These are phyloP conservation scores for Crypturellus tataupa DNA, from an alignment of 2,797 vertebrate species.

Conservation along the genomic window DNA sequence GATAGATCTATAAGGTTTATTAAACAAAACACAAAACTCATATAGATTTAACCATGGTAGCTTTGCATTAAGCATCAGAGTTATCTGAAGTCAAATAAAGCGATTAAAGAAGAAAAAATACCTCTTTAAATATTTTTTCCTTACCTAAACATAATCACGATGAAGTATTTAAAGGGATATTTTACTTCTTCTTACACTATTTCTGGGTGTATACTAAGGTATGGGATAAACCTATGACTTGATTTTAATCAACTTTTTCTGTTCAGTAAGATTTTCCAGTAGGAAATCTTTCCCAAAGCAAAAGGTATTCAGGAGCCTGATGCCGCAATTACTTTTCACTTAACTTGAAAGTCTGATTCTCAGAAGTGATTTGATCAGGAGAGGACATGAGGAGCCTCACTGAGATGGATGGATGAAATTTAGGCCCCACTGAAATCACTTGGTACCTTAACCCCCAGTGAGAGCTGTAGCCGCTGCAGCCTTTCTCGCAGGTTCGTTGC, in stretches of 20 bases:
- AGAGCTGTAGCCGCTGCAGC: background rate
- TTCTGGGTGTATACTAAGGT: background rate
- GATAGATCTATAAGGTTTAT: background rate
- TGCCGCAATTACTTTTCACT: background rate
- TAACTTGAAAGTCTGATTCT: background rate
- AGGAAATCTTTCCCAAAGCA: background rate
- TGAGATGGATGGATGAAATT: background rate
- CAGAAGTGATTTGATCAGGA: rapidly evolving
- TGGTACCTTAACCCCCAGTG: background rate
- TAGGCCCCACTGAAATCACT: background rate
- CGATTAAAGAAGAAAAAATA: background rate
- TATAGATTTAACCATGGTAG: background rate
- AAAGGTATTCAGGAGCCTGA: background rate
- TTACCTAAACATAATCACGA: background rate
- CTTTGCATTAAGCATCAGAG: background rate
- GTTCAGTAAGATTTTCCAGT: background rate
- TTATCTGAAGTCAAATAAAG: background rate
- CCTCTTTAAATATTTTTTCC: background rate
- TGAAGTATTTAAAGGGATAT: background rate
- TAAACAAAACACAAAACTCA: background rate
- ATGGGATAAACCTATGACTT: background rate
- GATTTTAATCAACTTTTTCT: background rate
- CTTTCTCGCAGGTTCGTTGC: background rate
- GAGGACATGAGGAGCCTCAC: rapidly evolving
- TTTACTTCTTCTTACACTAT: background rate